Evolutionary conservation across 2,888 invertebrate genomes (phyloP), one percentile per base, ranked within the genome.

Genomic region (Caenorhabditis afra): DNA sequence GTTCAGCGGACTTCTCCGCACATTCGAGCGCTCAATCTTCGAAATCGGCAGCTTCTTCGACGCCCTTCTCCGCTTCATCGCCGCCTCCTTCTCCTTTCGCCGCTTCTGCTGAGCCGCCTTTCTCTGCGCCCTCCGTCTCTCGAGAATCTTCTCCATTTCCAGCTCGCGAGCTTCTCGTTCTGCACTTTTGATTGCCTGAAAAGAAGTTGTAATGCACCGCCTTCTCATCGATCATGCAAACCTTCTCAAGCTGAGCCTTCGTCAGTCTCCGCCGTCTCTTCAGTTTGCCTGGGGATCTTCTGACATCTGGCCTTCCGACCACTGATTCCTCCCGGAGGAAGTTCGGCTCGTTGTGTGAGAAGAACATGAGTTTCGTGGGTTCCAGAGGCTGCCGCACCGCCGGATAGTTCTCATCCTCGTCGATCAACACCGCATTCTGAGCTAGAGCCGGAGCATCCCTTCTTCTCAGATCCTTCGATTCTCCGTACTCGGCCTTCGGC

Each of bases 321-420:
- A 29, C 29, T 29, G 50, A 35, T 23, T 70, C 55, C 22, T 62
- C 62, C 22, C 71, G 23, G 14, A 64, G 49, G 10, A 73, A 73
- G 49, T 57, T 73, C n/a, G 58, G 65, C 37, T 66, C 74, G 37
- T 50, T 57, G 18, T 65, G 66, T 14, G 65, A 61, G 37, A 75
- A 16, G 18, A 61, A 75, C 61, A 59, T 50, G 20, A 75, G 61
- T 44, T 75, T 75, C 5, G 75, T 55, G 5, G 75, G 75, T 14
- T 75, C 75, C 47, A 75, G 39, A 22, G 75, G 75, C 29, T 75
- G 75, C n/a, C 65, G 44, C 20, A 65, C 74, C 12, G 61, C 66
- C 23, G 67, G 59, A 61, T 67, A 75, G 22, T 58, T 65, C 12
- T 61, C 67, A 11, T 75, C 67, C 23, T 44, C 61, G 10, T 67